Evolutionary conservation across 2,888 invertebrate genomes (phyloP), one percentile per base, ranked within the genome.

Genomic region (Habrosyne pyritoides): DNA sequence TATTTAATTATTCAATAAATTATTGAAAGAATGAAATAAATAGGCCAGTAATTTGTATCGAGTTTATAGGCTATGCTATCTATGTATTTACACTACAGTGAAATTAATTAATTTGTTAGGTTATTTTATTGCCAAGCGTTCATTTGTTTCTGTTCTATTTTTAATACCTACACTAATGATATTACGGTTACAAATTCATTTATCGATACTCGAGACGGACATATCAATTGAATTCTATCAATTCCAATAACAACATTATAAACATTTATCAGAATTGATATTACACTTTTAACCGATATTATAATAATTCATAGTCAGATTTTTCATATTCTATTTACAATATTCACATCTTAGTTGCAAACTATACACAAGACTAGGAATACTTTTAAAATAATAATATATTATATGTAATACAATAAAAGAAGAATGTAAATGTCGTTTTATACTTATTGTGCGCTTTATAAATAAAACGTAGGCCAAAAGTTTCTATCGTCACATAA

Each of bases 111-210:
- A 66, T 64, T 67, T 71, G 66, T 80, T 80, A 81, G 66, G 75
- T 77, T 76, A 85, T 84, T 81, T 91, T 89, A 91, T 89, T 91
- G 91, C 91, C 89, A 91, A 90, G 90, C 91, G 81, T 88, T 88
- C 77, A 81, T 81, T 83, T 84, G 76, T 79, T 75, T 83, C 74
- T 66, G 63, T 76, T 77, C 75, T 82, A 83, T 75, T 64, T 73
- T 74, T 66, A 64, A 77, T 67, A 71, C 85, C 85, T 89, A 91
- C 47, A 63, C 89, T 92, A 91, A 81, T 91, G 91, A 91, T 92
- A 91, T 87, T 79, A 79, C 72, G 83, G 76, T 86, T 87, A 86
- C 84, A 91, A 90, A 91, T 91, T 91, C 90, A 88, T 87, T 83
- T 83, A 89, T 86, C 86, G 89, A 91, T 90, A 91, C 86, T 82